Evolutionary conservation across 2,888 invertebrate species (phyloP).

Genomic region (Tachina lurida): DNA sequence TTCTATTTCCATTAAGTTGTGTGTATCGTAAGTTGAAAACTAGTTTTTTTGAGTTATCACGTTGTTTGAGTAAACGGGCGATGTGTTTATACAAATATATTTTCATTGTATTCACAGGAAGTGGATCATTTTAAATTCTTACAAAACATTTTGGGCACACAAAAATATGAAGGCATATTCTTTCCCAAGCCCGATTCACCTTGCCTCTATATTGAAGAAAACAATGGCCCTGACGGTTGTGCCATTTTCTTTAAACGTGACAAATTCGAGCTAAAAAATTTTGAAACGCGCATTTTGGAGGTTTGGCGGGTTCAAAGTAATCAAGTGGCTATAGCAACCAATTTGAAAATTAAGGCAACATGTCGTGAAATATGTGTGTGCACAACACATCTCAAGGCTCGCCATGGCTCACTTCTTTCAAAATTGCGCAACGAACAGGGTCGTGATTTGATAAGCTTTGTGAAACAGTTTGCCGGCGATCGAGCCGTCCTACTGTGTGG

Average conservation of each 20-base stretch:
- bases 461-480: slow-evolving; percentile 83
- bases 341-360: slow-evolving; percentile 84
- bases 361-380: slow-evolving; percentile 86
- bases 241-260: slow-evolving; percentile 88
- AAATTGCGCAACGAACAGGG: slow-evolving; percentile 89
- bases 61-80: too few species aligned
- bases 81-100: background rate
- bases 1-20: too few species aligned
- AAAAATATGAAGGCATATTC: slow-evolving; percentile 88
- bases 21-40: too few species aligned
- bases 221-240: slow-evolving; percentile 91
- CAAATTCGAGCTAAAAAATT: slow-evolving; percentile 85
- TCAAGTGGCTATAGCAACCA: slow-evolving; percentile 87
- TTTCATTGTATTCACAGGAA: slow-evolving; percentile 83
- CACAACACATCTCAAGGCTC: slow-evolving; percentile 90
- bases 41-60: too few species aligned
- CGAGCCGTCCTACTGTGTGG: slow-evolving; percentile 88
- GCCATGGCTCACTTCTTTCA: slow-evolving; percentile 86
- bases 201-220: slow-evolving; percentile 88
- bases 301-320: slow-evolving; percentile 90
- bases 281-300: slow-evolving; percentile 86
- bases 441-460: slow-evolving; percentile 86
- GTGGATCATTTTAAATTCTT: slow-evolving; percentile 90
- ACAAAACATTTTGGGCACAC: slow-evolving; percentile 85
- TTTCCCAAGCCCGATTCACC: slow-evolving; percentile 91